phyloP scores from a whole-genome alignment of 2,113 vertebrate genomes.

The Macrotus californicus region DNA sequence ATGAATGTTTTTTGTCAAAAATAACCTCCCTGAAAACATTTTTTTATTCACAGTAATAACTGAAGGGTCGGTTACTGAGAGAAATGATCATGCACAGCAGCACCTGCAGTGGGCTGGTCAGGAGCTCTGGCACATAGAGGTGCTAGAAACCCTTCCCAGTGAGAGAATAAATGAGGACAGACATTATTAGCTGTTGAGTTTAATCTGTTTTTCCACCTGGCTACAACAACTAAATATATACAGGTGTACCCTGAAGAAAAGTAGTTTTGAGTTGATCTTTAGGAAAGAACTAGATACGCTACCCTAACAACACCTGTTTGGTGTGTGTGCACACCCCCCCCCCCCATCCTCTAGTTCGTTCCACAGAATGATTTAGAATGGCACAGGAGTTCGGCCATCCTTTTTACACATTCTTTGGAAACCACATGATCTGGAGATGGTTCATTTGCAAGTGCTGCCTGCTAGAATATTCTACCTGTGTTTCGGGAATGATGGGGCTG shows the following conservation, averaged over 20 bases:
- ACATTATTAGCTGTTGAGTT: neutral
- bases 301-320: neutral
- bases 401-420: neutral
- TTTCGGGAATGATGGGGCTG: constrained; percentile 96
- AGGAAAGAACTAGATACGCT: neutral
- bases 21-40: neutral
- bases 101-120: neutral
- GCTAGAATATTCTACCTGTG: constrained; percentile 85
- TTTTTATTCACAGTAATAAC: constrained; percentile 10
- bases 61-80: neutral
- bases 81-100: neutral
- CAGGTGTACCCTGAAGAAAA: neutral
- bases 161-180: neutral
- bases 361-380: neutral
- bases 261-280: neutral
- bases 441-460: neutral
- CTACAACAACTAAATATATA: neutral
- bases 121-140: neutral
- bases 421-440: neutral
- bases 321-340: too few relatives aligned
- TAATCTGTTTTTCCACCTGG: neutral
- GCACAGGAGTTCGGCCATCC: neutral
- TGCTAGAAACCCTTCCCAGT: neutral
- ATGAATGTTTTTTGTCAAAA: constrained; percentile 32
- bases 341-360: neutral